Percentiles rank a stretch among this genome's conserved stretches.
Conservation (phyloP, 2,888 invertebrate species). For the Heliconius charithonia region DNA sequence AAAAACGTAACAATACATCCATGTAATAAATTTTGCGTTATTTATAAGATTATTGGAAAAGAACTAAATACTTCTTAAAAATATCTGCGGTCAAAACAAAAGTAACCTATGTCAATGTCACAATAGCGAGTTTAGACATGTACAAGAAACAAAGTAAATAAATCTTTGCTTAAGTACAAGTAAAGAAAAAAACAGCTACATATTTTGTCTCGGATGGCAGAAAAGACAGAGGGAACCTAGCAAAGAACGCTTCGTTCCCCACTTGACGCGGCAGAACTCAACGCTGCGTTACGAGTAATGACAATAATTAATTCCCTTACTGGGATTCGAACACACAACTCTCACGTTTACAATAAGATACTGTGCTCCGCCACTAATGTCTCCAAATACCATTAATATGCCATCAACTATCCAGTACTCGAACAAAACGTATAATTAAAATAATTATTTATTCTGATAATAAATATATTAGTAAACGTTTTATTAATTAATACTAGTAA, state of each 20-base stretch:
- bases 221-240: too few relatives aligned
- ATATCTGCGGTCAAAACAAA: background rate
- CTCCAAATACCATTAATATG: background rate
- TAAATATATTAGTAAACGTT: background rate
- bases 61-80: background rate
- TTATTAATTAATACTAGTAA: background rate
- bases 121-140: background rate
- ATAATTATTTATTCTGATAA: background rate
- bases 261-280: too few relatives aligned
- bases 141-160: background rate
- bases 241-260: too few relatives aligned
- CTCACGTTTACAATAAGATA: too few relatives aligned
- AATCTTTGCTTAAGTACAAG: background rate
- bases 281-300: too few relatives aligned
- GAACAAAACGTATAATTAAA: background rate
- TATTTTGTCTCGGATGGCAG: too few relatives aligned
- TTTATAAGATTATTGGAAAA: background rate
- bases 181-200: background rate
- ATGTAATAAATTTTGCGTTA: background rate
- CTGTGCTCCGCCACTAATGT: too few relatives aligned
- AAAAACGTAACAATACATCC: background rate
- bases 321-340: too few relatives aligned
- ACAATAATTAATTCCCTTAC: too few relatives aligned
- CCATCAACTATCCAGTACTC: background rate
- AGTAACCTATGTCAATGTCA: conserved; percentile 5